phyloP scores from a whole-genome alignment of 2,113 vertebrate genomes.

The Gopherus flavomarginatus region DNA sequence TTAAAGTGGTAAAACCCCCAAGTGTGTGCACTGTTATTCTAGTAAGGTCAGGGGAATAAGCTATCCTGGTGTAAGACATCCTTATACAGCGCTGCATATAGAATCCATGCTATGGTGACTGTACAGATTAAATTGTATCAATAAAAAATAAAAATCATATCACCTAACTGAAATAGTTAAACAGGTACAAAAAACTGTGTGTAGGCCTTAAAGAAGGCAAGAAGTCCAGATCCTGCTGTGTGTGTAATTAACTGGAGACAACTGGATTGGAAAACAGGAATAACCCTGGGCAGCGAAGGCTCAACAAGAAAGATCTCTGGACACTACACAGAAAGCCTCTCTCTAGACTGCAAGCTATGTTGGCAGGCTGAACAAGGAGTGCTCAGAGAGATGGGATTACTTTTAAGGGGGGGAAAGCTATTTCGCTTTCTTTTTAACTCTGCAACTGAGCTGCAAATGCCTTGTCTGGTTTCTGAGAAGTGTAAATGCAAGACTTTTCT shows the following conservation, averaged over 20 bases:
- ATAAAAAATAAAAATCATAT: background rate
- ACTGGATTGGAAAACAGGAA: background rate
- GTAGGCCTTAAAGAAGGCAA: background rate
- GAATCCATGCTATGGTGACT: background rate
- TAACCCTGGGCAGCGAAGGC: background rate
- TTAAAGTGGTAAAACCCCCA: slow-evolving; percentile 8
- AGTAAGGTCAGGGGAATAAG: background rate
- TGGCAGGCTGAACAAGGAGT: background rate
- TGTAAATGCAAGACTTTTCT: background rate
- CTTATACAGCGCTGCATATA: background rate
- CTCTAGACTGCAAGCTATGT: background rate
- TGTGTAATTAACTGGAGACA: background rate
- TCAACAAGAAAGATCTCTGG: slow-evolving; percentile 12
- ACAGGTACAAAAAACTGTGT: background rate
- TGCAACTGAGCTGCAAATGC: background rate
- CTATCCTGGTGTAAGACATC: background rate
- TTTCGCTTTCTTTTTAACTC: background rate
- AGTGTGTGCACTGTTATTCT: background rate
- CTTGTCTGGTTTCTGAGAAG: background rate
- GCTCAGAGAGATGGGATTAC: background rate
- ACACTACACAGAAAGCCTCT: background rate
- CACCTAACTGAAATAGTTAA: background rate
- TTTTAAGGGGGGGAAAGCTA: background rate
- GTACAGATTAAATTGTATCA: background rate
- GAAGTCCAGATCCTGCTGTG: background rate